Percentiles rank a stretch among this genome's conserved stretches.
phyloP scores from a whole-genome alignment of 2,797 vertebrate species.

The Sciurus carolinensis region DNA sequence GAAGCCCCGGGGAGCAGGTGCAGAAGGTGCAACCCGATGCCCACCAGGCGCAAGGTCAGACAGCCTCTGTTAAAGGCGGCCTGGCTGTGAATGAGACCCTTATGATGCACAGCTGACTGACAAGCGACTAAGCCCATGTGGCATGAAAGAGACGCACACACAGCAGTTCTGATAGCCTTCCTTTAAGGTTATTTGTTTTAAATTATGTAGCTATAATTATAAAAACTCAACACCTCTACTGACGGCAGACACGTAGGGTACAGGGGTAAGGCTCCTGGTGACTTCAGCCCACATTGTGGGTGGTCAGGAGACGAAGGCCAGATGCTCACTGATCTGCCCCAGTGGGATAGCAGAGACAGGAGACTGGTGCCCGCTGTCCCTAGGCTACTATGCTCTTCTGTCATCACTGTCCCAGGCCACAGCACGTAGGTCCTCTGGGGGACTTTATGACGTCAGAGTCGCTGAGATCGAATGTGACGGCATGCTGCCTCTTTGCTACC shows the following conservation, averaged over 20 bases:
- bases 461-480: background rate
- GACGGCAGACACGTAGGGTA: background rate
- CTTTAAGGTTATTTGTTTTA: background rate
- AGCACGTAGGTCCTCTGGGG: background rate
- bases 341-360: background rate
- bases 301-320: background rate
- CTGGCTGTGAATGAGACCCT: background rate
- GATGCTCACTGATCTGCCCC: background rate
- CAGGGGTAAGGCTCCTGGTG: background rate
- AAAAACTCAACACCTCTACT: background rate
- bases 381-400: background rate
- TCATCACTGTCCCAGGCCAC: background rate
- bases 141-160: background rate
- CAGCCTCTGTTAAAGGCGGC: background rate
- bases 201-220: background rate
- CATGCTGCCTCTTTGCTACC: background rate
- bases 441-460: background rate
- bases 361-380: background rate
- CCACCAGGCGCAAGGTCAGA: accelerated
- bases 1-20: background rate
- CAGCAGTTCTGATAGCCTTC: background rate
- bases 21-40: background rate
- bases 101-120: background rate
- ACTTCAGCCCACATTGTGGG: background rate
- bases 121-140: too few species aligned